Evolutionary conservation across 1,140 invertebrate species (phyloP).

Genomic region (Rhagoletis pomonella): DNA sequence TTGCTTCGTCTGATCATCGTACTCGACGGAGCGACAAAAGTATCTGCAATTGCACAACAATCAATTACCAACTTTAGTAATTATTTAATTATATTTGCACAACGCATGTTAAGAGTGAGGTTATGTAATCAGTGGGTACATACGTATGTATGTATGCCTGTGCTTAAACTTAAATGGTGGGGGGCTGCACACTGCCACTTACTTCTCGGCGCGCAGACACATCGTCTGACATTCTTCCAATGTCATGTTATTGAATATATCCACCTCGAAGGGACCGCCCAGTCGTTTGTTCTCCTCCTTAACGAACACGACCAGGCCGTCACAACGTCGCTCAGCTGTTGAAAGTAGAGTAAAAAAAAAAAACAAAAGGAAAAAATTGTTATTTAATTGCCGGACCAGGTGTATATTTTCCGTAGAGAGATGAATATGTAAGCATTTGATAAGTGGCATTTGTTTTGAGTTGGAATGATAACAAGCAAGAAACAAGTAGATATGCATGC

Average conservation of each 20-base stretch:
- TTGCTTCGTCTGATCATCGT: conserved; percentile 87
- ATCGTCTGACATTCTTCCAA: conserved; percentile 88
- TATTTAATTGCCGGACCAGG: conserved; percentile 30
- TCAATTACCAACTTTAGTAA: not conserved
- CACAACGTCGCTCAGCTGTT: conserved; percentile 87
- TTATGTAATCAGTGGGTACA: not conserved
- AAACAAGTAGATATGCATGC: not conserved
- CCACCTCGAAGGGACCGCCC: conserved; percentile 89
- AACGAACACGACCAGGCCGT: conserved; percentile 88
- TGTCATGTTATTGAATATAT: conserved; percentile 88
- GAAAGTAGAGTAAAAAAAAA: conserved; percentile 55
- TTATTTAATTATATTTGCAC: conserved; percentile 35
- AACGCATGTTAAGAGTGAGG: not conserved
- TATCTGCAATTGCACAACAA: conserved; percentile 76
- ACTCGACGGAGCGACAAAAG: conserved; percentile 92
- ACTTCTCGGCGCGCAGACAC: conserved; percentile 86
- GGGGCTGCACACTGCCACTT: conserved; percentile 62
- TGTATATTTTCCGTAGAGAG: not conserved
- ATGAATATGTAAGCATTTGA: not conserved
- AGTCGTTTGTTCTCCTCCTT: conserved; percentile 92
- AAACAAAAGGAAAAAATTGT: conserved; percentile 15
- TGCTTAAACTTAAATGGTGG: not conserved
- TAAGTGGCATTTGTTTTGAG: conserved; percentile 41
- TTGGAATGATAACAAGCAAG: conserved; percentile 33
- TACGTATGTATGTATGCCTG: not conserved